Evolutionary conservation across 1,140 invertebrate species (phyloP).

Genomic region (Coelopa frigida): DNA sequence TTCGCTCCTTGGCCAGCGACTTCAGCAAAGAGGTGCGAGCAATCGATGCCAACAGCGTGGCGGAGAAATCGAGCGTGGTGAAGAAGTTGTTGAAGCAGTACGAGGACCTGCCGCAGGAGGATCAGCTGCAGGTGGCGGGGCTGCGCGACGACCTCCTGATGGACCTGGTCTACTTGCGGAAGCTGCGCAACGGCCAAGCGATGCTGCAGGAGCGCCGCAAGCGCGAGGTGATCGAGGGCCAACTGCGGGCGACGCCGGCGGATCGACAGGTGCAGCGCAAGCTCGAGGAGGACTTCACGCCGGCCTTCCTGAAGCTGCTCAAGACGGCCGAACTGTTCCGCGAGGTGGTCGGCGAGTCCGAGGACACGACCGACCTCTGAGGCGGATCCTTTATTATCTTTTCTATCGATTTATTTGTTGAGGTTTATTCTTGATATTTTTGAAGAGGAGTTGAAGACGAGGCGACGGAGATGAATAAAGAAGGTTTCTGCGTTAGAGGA

Average conservation of each 20-base stretch:
- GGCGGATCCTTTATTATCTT: no score
- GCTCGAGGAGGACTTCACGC: background rate
- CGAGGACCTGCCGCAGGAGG: slow-evolving; percentile 24
- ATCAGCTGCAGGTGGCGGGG: slow-evolving; percentile 17
- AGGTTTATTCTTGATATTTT: no score
- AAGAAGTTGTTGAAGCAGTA: slow-evolving; percentile 34
- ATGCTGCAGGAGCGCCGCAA: background rate
- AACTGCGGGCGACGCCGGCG: background rate
- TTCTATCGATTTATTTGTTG: no score
- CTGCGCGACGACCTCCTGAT: slow-evolving; percentile 28
- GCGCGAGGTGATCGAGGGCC: background rate
- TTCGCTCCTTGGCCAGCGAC: slow-evolving; percentile 14
- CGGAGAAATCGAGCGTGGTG: slow-evolving; percentile 26
- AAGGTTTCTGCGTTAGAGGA: no score
- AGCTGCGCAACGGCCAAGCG: slow-evolving; percentile 8
- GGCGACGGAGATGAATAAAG: no score
- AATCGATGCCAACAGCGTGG: slow-evolving; percentile 22
- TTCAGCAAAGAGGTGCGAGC: slow-evolving; percentile 18
- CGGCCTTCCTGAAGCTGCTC: slow-evolving; percentile 5
- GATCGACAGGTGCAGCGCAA: background rate
- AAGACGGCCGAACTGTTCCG: slow-evolving; percentile 5
- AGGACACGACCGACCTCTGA: no score
- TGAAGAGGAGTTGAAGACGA: no score
- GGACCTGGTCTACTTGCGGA: slow-evolving; percentile 23
- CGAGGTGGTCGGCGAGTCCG: background rate